These are phyloP conservation scores for Actinia tenebrosa DNA, from an alignment of 64 coral and sea anemone genomes.

Conservation along the genomic window DNA sequence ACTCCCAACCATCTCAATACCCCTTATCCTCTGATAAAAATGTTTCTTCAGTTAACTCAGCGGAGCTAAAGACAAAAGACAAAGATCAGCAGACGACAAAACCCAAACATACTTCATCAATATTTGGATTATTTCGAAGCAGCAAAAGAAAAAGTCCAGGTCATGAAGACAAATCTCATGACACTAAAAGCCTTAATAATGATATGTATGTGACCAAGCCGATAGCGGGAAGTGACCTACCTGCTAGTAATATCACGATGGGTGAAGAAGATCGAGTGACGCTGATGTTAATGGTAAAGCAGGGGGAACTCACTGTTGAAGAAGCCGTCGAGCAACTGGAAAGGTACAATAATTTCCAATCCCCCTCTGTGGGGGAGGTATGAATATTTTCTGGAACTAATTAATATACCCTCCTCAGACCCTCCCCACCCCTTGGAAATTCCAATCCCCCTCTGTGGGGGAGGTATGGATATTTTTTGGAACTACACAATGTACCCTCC, in stretches of 20 bases:
- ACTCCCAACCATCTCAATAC: too few species aligned
- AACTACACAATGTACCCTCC: too few species aligned
- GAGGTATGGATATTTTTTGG: too few species aligned
- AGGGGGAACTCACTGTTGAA: constrained; percentile 82
- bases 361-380: too few species aligned
- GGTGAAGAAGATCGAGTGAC: constrained; percentile 79
- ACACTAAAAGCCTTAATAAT: constrained; percentile 2
- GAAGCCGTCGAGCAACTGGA: constrained; percentile 77
- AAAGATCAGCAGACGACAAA: constrained; percentile 47
- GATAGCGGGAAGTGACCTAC: constrained; percentile 18
- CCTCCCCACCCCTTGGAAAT: too few species aligned
- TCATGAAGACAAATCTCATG: constrained; percentile 34
- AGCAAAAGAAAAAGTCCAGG: constrained; percentile 43
- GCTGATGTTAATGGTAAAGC: constrained; percentile 85
- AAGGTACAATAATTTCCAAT: constrained; percentile 12
- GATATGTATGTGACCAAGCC: constrained; percentile 15
- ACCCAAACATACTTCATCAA: constrained; percentile 28
- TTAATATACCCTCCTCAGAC: too few species aligned
- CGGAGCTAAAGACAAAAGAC: constrained; percentile 35
- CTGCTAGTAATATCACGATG: constrained; percentile 79
- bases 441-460: too few species aligned
- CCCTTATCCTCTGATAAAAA: background rate
- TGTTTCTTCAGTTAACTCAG: constrained; percentile 6
- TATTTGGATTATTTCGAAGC: constrained; percentile 36
- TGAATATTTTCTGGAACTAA: too few species aligned